These are phyloP conservation scores for Clarias macrocephalus DNA, from an alignment of 2,113 vertebrate species.

Conservation along the genomic window DNA sequence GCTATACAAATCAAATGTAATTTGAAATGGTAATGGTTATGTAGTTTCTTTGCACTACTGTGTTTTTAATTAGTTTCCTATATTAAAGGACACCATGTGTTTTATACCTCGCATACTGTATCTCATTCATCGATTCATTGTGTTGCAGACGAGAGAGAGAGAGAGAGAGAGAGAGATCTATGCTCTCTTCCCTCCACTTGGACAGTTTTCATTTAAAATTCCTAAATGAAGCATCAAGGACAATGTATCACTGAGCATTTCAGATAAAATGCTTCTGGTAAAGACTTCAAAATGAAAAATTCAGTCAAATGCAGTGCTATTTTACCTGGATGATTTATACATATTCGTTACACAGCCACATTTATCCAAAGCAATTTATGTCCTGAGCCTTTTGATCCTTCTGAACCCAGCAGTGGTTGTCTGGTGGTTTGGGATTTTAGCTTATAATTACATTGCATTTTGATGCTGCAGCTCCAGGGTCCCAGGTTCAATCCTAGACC, in stretches of 20 bases:
- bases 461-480: neutral
- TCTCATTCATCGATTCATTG: neutral
- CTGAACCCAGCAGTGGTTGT: neutral
- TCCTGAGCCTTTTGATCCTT: neutral
- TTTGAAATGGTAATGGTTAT: neutral
- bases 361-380: neutral
- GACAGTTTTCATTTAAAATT: slow-evolving; percentile 16
- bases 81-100: neutral
- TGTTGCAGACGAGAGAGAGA: slow-evolving; percentile 1
- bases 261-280: neutral
- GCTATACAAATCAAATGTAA: neutral
- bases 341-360: neutral
- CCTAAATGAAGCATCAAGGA: neutral
- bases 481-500: neutral
- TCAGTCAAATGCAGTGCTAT: neutral
- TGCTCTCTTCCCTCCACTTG: neutral
- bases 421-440: neutral
- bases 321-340: neutral
- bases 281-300: neutral
- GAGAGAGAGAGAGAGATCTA: neutral
- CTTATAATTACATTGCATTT: neutral
- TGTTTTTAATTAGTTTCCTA: neutral
- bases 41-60: neutral
- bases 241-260: neutral
- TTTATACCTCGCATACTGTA: neutral